Base-by-base conservation (phyloP, 2,888 invertebrate species). In the Hipparchia sbordonii region DNA sequence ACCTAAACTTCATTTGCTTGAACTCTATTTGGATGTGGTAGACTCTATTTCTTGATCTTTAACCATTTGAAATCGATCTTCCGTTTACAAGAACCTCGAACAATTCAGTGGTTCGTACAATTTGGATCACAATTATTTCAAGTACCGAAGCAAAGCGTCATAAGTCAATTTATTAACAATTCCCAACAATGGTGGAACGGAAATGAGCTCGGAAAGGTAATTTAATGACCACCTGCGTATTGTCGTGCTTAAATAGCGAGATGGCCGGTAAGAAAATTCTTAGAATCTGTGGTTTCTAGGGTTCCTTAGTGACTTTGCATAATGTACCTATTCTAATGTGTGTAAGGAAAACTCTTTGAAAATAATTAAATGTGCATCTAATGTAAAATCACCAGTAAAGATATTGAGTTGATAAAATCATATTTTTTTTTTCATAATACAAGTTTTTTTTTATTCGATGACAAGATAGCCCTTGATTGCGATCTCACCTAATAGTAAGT, bases 191-290 rank as follows among this genome's bases (percentile, higher is more conserved):
- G 51, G 45, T 48, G 12, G 79, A 88, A 77, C 91, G 91, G 92
- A 92, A 91, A 92, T 87, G 91, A 88, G 84, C 77, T 75, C 84
- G 80, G 84, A 87, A 89, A 87, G 87, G 85, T 82, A 80, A 87
- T 91, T 88, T 88, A 88, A 91, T 89, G 88, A 86, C 84, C 89
- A 92, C 90, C 90, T 90, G 91, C 82, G 13, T 82, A 86, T 82
- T 79, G 86, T 86, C 56, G 56, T 46, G 12, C 45, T 62, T 56
- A 45, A 46, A 63, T 46, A 23, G 46, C 54, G 10, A 63, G 54
- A 61, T 61, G 69, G 69, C 33, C 86, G 85, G 83, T 70, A 62
- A 77, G 75, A 76, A 71, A 45, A 66, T 79, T 75, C 70, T 65
- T 33, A 68, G 74, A 77, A 78, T 61, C 46, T 63, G 12, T 12